These are phyloP conservation scores for Eupithecia insigniata DNA, from an alignment of 2,888 invertebrate species.

Conservation along the genomic window DNA sequence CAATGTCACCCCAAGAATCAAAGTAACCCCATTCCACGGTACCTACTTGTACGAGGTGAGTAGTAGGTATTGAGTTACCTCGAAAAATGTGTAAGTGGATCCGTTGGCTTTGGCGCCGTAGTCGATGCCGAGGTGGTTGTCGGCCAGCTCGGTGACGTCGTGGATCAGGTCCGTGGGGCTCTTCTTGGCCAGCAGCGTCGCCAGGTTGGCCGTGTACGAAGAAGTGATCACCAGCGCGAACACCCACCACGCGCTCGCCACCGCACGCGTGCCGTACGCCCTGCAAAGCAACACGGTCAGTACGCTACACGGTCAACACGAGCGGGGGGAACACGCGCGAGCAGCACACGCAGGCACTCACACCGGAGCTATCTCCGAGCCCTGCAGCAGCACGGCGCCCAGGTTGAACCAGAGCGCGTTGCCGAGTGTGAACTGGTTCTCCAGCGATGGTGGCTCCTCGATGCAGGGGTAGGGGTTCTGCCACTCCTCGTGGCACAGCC, in stretches of 20 bases:
- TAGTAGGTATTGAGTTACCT: too few relatives aligned
- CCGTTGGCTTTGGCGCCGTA: conserved; percentile 95
- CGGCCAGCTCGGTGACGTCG: conserved; percentile 92
- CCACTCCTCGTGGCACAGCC: conserved; percentile 94
- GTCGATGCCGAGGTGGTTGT: conserved; percentile 89
- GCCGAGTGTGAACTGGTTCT: conserved; percentile 92
- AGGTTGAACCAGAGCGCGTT: conserved; percentile 96
- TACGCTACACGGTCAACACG: background rate
- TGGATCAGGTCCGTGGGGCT: conserved; percentile 87
- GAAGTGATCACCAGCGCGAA: conserved; percentile 94
- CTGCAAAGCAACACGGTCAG: conserved; percentile 68
- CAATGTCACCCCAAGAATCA: too few relatives aligned
- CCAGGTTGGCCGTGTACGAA: conserved; percentile 96
- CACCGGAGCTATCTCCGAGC: conserved; percentile 94
- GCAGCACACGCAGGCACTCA: conserved; percentile 78
- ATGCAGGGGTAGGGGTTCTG: conserved; percentile 94
- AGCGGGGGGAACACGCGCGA: background rate
- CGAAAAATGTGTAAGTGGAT: conserved; percentile 94
- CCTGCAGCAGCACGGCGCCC: conserved; percentile 93
- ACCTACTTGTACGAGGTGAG: background rate
- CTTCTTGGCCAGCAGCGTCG: conserved; percentile 94
- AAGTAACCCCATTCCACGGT: too few relatives aligned
- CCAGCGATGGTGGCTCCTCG: conserved; percentile 90
- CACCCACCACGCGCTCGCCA: conserved; percentile 94
- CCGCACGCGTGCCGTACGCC: conserved; percentile 93